These are phyloP conservation scores for Chrysodeixis includens DNA, from an alignment of 2,888 invertebrate species.

Conservation along the genomic window DNA sequence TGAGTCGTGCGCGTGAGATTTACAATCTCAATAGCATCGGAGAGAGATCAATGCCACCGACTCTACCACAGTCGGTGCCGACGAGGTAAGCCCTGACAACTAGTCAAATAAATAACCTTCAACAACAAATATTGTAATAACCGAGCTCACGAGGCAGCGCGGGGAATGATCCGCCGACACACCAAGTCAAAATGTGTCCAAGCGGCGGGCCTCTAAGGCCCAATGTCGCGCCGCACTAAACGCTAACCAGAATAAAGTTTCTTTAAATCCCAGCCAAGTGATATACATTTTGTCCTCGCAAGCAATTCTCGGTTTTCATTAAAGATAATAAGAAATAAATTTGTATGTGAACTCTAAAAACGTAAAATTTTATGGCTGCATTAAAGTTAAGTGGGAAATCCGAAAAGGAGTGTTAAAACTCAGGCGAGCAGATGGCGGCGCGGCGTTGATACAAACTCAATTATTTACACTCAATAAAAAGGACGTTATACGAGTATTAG, in stretches of 20 bases:
- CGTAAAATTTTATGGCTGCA: slow-evolving; percentile 85
- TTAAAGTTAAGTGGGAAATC: slow-evolving; percentile 89
- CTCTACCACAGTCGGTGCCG: slow-evolving; percentile 68
- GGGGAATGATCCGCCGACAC: slow-evolving; percentile 59
- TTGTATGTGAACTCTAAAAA: slow-evolving; percentile 61
- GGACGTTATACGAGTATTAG: slow-evolving; percentile 87
- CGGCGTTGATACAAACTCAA: slow-evolving; percentile 86
- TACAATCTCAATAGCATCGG: slow-evolving; percentile 70
- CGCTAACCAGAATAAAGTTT: slow-evolving; percentile 71
- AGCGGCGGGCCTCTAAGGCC: slow-evolving; percentile 65
- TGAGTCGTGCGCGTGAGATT: slow-evolving; percentile 67
- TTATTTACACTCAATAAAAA: slow-evolving; percentile 89
- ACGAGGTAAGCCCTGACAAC: slow-evolving; percentile 74
- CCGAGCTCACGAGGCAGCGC: slow-evolving; percentile 65
- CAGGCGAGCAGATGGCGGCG: slow-evolving; percentile 83
- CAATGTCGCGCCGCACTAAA: slow-evolving; percentile 67
- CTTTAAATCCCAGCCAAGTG: slow-evolving; percentile 76
- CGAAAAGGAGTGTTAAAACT: slow-evolving; percentile 86
- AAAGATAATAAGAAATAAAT: slow-evolving; percentile 65
- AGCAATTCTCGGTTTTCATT: slow-evolving; percentile 66
- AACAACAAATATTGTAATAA: slow-evolving; percentile 88
- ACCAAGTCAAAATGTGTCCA: slow-evolving; percentile 72
- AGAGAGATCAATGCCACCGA: slow-evolving; percentile 75
- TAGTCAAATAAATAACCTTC: slow-evolving; percentile 83
- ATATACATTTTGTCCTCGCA: slow-evolving; percentile 69